A percentile compares a stretch with the other conserved stretches of the same genome.
Conservation (phyloP, 2,888 invertebrate species). For the Lumbricus terrestris region DNA sequence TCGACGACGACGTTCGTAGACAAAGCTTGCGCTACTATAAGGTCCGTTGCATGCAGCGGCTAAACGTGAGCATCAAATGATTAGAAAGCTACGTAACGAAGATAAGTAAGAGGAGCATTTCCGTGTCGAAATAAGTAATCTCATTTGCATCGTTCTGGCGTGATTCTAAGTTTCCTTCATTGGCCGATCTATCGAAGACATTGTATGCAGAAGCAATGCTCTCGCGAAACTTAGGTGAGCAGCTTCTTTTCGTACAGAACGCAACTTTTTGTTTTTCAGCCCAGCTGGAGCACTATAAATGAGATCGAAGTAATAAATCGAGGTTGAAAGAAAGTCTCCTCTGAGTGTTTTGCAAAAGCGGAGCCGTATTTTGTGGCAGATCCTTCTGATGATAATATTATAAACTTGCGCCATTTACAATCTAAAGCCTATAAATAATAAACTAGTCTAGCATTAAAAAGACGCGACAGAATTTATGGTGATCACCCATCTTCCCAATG, state of each 20-base stretch:
- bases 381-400: no score
- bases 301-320: background rate
- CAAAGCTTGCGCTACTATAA: background rate
- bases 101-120: background rate
- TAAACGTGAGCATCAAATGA: background rate
- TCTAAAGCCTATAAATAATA: background rate
- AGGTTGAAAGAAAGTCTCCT: no score
- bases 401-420: background rate
- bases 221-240: constrained; percentile 3
- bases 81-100: background rate
- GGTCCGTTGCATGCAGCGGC: background rate
- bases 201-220: background rate
- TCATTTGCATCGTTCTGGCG: background rate
- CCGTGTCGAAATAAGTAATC: background rate
- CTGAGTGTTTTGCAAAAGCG: background rate
- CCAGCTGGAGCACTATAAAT: background rate
- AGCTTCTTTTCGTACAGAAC: background rate
- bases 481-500: no score
- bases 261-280: background rate
- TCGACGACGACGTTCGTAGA: background rate
- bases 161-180: background rate
- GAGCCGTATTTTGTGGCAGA: background rate
- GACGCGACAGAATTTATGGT: background rate
- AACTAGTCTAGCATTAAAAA: background rate
- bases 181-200: background rate